A percentile compares a stretch with the other conserved stretches of the same genome.
phyloP scores from a whole-genome alignment of 1,140 invertebrate genomes.

The Lanistes nyassanus region DNA sequence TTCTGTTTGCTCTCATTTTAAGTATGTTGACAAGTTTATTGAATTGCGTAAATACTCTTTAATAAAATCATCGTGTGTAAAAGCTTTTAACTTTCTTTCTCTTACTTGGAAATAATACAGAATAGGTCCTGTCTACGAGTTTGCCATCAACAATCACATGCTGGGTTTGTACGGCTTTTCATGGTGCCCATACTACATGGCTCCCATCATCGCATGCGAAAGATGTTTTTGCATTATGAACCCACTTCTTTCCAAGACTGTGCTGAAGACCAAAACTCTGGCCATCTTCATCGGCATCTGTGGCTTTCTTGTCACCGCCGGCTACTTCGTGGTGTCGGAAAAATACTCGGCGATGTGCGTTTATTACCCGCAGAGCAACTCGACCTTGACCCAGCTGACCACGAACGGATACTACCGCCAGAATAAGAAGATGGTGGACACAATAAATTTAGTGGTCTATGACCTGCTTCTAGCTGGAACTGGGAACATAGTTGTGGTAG shows the following conservation, averaged over 20 bases:
- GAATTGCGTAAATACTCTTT: too few species aligned
- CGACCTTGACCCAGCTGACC: background rate
- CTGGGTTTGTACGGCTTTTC: background rate
- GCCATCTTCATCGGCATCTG: background rate
- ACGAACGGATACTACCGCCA: background rate
- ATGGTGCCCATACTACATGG: background rate
- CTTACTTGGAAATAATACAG: too few species aligned
- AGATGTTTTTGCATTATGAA: conserved; percentile 9
- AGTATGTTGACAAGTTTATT: too few species aligned
- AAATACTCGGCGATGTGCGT: background rate
- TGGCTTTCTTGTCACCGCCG: background rate
- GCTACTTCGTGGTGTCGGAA: background rate
- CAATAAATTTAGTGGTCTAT: conserved; percentile 2
- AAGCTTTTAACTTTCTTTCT: too few species aligned
- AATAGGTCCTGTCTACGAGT: too few species aligned
- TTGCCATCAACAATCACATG: too few species aligned
- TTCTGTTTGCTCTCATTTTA: too few species aligned
- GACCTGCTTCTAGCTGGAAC: background rate
- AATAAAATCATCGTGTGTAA: too few species aligned
- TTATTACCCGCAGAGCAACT: background rate
- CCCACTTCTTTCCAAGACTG: background rate
- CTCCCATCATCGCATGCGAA: background rate
- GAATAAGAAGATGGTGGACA: background rate
- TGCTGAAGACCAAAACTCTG: background rate
- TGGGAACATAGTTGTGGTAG: background rate